Evolutionary conservation across 2,113 vertebrate species (phyloP), one percentile per base, ranked within the genome.

Genomic region (Caracal caracal): DNA sequence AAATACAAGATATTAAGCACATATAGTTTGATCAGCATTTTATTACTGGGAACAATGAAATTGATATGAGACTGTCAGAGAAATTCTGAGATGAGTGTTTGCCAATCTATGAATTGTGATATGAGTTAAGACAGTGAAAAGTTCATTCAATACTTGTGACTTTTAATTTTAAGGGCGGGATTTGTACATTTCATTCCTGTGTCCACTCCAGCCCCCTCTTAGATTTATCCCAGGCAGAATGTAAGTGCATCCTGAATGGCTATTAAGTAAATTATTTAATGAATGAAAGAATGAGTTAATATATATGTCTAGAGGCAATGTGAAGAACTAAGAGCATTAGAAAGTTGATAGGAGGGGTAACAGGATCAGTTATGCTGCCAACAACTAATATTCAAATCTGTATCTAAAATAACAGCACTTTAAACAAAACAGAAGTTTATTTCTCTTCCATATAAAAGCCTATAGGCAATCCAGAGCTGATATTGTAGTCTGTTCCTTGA

Each of bases 211-310:
- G 17, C 4, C 2, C 7, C 9, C 40, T 94, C 59, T 71, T 95
- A 78, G 66, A 96, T 86, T 93, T 94, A 87, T 94, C 80, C 3
- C 68, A 79, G 63, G 12, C 43, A 96, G 30, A 82, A 95, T 83
- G 11, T 12, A 59, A 10, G 22, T 71, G 6, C 2, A 59, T 20
- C 43, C 1, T 82, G 76, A 88, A 51, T 91, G 40, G 5, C 16
- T 93, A 56, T 61, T 73, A 59, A 90, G 22, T 56, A 22, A 68
- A 95, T 91, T 12, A 65, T 84, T 78, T 43, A 85, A 81, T 85
- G 51, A 61, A 51, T 76, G 33, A 53, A 63, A 84, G 3, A 81
- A 93, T 65, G 4, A 84, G 53, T 56, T 56, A 56, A 24, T 59
- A 75, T 70, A 33, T 28, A 56, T 61, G 17, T 71, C 65, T 71